Evolutionary conservation across 1,140 invertebrate species (phyloP).

Genomic region (Diprion similis): DNA sequence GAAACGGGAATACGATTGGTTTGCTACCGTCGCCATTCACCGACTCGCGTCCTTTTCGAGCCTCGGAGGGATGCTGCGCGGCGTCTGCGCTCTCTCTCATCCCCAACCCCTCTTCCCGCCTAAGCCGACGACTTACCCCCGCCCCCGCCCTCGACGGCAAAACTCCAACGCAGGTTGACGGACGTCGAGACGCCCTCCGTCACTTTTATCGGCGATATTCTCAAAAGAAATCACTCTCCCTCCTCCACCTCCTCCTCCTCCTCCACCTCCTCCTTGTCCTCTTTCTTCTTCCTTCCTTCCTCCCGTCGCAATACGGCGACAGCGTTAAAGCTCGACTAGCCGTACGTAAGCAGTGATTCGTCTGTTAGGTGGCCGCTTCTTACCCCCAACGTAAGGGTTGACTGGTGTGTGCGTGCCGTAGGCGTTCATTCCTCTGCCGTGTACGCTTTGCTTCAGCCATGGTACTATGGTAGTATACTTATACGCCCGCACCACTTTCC

Average conservation of each 20-base stretch:
- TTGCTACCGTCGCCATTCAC: constrained; percentile 62
- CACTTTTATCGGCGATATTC: constrained; percentile 54
- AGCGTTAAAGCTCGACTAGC: not conserved
- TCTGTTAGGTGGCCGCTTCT: too few relatives aligned
- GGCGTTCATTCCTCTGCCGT: not conserved
- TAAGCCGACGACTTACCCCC: constrained; percentile 49
- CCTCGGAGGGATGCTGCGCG: constrained; percentile 42
- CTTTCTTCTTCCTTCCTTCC: constrained; percentile 3
- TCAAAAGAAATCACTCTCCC: constrained; percentile 33
- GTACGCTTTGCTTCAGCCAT: not conserved
- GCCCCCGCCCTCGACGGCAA: constrained; percentile 30
- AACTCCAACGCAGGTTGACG: constrained; percentile 45
- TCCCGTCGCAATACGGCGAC: not conserved
- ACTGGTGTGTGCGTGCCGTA: not conserved
- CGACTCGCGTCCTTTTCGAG: constrained; percentile 47
- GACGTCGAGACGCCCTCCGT: constrained; percentile 61
- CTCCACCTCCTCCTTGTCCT: not conserved
- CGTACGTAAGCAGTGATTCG: not conserved
- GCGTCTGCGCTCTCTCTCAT: constrained; percentile 55
- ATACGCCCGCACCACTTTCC: constrained; percentile 31
- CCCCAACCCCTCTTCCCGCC: not conserved
- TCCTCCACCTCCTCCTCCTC: constrained; percentile 30
- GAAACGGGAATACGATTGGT: constrained; percentile 63
- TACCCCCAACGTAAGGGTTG: too few relatives aligned
- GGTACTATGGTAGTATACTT: constrained; percentile 22